Percentiles rank a stretch among this genome's conserved stretches.
These are phyloP conservation scores for Trididemnum clinides DNA, from an alignment of 23 tunicate species.

Conservation along the genomic window DNA sequence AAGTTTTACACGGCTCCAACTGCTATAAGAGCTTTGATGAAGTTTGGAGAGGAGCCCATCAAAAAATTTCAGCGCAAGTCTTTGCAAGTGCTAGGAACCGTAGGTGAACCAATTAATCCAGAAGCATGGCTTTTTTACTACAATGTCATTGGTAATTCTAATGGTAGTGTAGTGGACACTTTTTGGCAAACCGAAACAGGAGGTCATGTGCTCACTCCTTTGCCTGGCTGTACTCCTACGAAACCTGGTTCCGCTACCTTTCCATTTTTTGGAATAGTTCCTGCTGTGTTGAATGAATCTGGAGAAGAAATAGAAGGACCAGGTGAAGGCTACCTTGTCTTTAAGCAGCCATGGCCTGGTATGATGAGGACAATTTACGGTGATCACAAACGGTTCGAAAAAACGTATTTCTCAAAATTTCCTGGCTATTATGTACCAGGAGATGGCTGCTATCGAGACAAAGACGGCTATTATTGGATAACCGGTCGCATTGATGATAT, in stretches of 20 bases:
- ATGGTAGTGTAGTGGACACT: slow-evolving; percentile 86
- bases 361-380: slow-evolving; percentile 88
- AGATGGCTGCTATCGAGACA: slow-evolving; percentile 84
- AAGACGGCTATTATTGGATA: slow-evolving; percentile 91
- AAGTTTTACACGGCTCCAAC: slow-evolving; percentile 98
- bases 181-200: slow-evolving; percentile 99
- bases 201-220: slow-evolving; percentile 89
- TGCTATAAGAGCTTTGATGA: slow-evolving; percentile 91
- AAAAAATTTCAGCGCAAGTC: slow-evolving; percentile 69
- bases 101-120: slow-evolving; percentile 93
- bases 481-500: slow-evolving; percentile 96
- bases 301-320: slow-evolving; percentile 77
- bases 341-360: slow-evolving; percentile 96
- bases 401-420: slow-evolving; percentile 67
- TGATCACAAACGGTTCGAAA: slow-evolving; percentile 78
- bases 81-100: slow-evolving; percentile 82
- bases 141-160: slow-evolving; percentile 81
- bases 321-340: slow-evolving; percentile 88
- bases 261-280: slow-evolving; percentile 93
- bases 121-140: slow-evolving; percentile 93
- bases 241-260: slow-evolving; percentile 92
- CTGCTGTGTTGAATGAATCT: slow-evolving; percentile 70
- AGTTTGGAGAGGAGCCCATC: slow-evolving; percentile 79
- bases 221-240: slow-evolving; percentile 90
- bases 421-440: slow-evolving; percentile 97